These are phyloP conservation scores for Zosterops borbonicus DNA, from an alignment of 2,113 vertebrate species.

Conservation along the genomic window DNA sequence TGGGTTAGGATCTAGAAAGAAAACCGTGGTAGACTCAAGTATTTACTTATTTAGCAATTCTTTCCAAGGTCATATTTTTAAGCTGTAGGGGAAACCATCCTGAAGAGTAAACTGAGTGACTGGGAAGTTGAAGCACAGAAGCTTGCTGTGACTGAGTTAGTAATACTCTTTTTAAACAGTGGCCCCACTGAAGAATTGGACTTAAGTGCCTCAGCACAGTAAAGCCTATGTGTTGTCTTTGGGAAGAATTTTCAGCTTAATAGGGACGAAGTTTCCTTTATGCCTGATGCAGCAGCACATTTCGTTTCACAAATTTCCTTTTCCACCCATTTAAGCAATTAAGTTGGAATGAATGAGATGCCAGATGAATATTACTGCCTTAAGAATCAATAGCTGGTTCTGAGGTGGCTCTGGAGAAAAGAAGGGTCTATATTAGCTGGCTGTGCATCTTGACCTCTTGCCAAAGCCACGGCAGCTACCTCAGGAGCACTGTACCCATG, in stretches of 20 bases:
- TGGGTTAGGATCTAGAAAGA: constrained; percentile 23
- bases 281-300: constrained; percentile 61
- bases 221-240: constrained; percentile 64
- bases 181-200: constrained; percentile 65
- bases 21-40: constrained; percentile 15
- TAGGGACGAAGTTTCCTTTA: constrained; percentile 57
- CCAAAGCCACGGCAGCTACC: neutral
- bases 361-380: constrained; percentile 50
- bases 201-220: constrained; percentile 53
- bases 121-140: constrained; percentile 46
- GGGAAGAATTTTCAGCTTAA: constrained; percentile 67
- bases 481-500: neutral
- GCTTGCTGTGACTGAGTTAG: constrained; percentile 52
- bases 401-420: constrained; percentile 44
- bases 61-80: constrained; percentile 63
- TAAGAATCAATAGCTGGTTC: constrained; percentile 55
- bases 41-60: constrained; percentile 63
- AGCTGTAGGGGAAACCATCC: constrained; percentile 46
- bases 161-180: constrained; percentile 49
- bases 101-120: constrained; percentile 57
- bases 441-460: neutral
- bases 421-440: neutral
- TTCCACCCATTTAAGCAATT: constrained; percentile 66
- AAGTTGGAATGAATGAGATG: constrained; percentile 62
- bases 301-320: constrained; percentile 57